Base-by-base conservation (phyloP, 1,140 invertebrate species). In the Epicauta chinensis region DNA sequence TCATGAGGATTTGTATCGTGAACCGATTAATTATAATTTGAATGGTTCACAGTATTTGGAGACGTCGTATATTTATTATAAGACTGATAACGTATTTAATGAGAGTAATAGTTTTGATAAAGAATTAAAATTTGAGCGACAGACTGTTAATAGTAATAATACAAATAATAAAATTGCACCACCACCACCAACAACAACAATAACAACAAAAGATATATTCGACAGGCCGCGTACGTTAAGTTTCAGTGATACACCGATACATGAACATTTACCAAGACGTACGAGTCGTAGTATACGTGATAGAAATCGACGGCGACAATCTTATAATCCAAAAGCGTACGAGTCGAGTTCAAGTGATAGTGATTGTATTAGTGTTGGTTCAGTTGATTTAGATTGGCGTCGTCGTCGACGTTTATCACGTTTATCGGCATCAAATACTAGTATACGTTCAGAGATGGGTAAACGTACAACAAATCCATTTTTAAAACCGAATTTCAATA, bases 291-390 rank as follows among this genome's bases (percentile, higher is more conserved):
- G 66, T 43, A 72, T 77, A 29, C 64, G 72, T 15, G 76, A 77
- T 16, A 63, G 76, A 12, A 78, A 77, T 14, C 54, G 76, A 3
- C 62, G 76, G 4, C 62, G 76, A 4, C 70, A 77, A 43, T 77
- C 75, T 23, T 78, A 78, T 57, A 78, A 78, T 67, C 76, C 76
- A 11, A 61, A 73, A 66, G 69, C 70, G 54, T 59, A 68, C 69
- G 74, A 61, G 62, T 74, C 44, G 62, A 75, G 65, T 67, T 70
- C 67, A 2, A 67, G 65, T 43, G 66, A 66, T 16, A 64, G 58
- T 35, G 68, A 70, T 36, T 71, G 68, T 47, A 61, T 66, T 23
- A 68, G 65, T 47, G 49, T 68, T 16, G 68, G 69, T 12, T 71
- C 69, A 7, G 69, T 66, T 1, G 69, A 71, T 58, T 62, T 70